A percentile compares a stretch with the other conserved stretches of the same genome.
These are phyloP conservation scores for Sebastes hopkinsi DNA, from an alignment of 2,797 vertebrate genomes.

Conservation along the genomic window DNA sequence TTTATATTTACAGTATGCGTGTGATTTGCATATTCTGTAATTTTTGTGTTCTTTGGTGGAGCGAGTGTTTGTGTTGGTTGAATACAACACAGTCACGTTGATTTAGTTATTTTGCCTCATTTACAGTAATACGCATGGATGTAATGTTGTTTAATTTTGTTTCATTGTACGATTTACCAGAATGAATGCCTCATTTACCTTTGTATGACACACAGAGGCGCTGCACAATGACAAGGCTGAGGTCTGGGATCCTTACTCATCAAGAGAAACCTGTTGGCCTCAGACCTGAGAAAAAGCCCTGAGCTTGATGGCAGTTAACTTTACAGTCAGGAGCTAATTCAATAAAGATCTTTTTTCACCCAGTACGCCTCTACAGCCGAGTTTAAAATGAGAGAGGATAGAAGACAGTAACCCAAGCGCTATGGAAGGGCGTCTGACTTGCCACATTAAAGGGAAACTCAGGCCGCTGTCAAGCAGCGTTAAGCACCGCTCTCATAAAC, in stretches of 20 bases:
- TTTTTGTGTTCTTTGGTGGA: slow-evolving; percentile 51
- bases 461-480: slow-evolving; percentile 44
- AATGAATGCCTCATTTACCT: slow-evolving; percentile 49
- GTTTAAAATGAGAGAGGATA: slow-evolving; percentile 55
- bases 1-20: slow-evolving; percentile 57
- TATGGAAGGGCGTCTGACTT: slow-evolving; percentile 50
- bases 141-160: slow-evolving; percentile 48
- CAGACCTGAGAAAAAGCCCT: slow-evolving; percentile 55
- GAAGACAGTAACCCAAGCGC: slow-evolving; percentile 61
- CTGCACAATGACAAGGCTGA: slow-evolving; percentile 18
- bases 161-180: slow-evolving; percentile 36
- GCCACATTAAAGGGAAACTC: slow-evolving; percentile 59
- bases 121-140: slow-evolving; percentile 25
- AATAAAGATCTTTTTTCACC: slow-evolving; percentile 74
- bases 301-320: slow-evolving; percentile 55
- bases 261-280: slow-evolving; percentile 51
- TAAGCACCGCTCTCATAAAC: slow-evolving; percentile 43
- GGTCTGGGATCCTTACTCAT: slow-evolving; percentile 36
- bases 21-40: slow-evolving; percentile 65
- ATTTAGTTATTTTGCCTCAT: slow-evolving; percentile 50
- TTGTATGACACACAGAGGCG: slow-evolving; percentile 33
- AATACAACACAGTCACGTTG: slow-evolving; percentile 44
- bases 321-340: slow-evolving; percentile 72
- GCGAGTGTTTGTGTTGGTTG: slow-evolving; percentile 47
- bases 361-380: slow-evolving; percentile 18